phyloP scores from a whole-genome alignment of 2,797 vertebrate species.

The Platyrinchus mystaceus region DNA sequence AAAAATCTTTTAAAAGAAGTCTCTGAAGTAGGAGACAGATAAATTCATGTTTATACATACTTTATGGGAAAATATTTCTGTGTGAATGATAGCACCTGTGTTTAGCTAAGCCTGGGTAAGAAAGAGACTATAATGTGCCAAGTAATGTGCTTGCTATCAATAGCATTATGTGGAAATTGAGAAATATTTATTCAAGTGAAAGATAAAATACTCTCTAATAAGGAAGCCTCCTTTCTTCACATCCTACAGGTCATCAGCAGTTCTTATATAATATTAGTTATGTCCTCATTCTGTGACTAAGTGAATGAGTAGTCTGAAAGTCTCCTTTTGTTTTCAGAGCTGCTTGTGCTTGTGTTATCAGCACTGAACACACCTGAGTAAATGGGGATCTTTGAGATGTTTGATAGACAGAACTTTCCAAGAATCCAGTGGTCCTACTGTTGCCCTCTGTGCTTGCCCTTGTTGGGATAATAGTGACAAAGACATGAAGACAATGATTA shows the following conservation, averaged over 20 bases:
- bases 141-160: background rate
- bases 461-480: background rate
- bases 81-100: background rate
- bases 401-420: conserved; percentile 23
- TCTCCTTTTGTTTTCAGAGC: conserved; percentile 18
- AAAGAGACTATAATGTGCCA: background rate
- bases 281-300: background rate
- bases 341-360: background rate
- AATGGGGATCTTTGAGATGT: background rate
- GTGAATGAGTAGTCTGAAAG: background rate
- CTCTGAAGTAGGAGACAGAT: background rate
- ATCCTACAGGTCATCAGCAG: background rate
- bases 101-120: background rate
- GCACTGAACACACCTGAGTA: conserved; percentile 3
- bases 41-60: background rate
- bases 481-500: background rate
- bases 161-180: background rate
- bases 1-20: background rate
- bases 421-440: conserved; percentile 5
- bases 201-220: background rate
- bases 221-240: background rate
- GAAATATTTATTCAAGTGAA: background rate
- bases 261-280: background rate
- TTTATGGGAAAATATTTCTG: background rate
- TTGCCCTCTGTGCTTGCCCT: background rate